Evolutionary conservation across 2,113 vertebrate genomes (phyloP).

Genomic region (Penelope pileata): DNA sequence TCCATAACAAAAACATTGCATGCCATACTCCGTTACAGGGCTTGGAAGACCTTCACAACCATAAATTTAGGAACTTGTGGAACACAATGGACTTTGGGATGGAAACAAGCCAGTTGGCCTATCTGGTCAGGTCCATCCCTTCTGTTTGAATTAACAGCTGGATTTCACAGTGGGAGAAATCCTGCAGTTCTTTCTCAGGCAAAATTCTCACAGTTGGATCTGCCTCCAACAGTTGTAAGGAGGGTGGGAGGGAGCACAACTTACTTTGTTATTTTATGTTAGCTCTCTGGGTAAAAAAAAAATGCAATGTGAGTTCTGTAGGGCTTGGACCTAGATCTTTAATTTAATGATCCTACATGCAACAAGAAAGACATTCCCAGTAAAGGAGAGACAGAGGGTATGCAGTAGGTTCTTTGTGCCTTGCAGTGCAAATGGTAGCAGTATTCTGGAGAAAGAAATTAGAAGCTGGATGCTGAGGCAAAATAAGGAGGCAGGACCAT

Average conservation of each 20-base stretch:
- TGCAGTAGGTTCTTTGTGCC: not conserved
- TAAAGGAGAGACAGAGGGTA: not conserved
- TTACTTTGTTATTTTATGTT: conserved; percentile 69
- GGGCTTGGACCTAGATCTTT: conserved; percentile 33
- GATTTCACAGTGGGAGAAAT: conserved; percentile 70
- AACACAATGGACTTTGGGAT: conserved; percentile 67
- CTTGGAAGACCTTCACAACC: conserved; percentile 62
- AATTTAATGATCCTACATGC: conserved; percentile 43
- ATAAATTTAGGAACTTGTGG: conserved; percentile 63
- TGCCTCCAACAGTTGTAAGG: conserved; percentile 43
- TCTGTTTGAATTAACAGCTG: conserved; percentile 72
- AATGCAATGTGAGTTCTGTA: conserved; percentile 31
- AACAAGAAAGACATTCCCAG: not conserved
- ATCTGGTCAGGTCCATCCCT: conserved; percentile 69
- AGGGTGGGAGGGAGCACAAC: conserved; percentile 60
- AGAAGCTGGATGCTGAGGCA: not conserved
- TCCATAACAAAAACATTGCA: conserved; percentile 48
- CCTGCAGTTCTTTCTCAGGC: conserved; percentile 67
- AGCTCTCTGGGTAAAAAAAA: conserved; percentile 45
- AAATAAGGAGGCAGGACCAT: not conserved
- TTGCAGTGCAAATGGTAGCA: not conserved
- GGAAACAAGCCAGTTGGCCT: conserved; percentile 66
- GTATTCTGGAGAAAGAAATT: not conserved
- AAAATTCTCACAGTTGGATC: conserved; percentile 64
- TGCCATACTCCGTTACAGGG: conserved; percentile 31